Base-by-base conservation (phyloP, 2,888 invertebrate species). In the Sarcophaga variegata region DNA sequence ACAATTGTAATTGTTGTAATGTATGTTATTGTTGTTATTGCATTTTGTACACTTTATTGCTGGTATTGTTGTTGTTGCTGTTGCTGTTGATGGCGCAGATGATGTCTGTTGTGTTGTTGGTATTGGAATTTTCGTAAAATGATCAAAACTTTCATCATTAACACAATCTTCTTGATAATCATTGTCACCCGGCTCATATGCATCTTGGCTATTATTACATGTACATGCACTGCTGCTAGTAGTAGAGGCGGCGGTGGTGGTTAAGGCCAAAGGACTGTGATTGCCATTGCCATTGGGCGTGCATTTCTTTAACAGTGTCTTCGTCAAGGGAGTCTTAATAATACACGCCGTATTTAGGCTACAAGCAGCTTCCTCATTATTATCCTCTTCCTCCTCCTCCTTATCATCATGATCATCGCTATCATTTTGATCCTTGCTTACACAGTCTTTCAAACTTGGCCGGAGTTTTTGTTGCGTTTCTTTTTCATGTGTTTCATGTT, bases 1-100 rank as follows among this genome's bases (percentile, higher is more conserved):
- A 89, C 92, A 92, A 91, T 93, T 93, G 87, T 92, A 92, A 89
- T 93, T 93, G 89, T 93, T 92, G 90, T 92, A 93, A 90, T 92
- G 92, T 86, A 90, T 90, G 88, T 92, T 93, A 86, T 92, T 93
- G 88, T 92, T 92, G 87, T 92, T 93, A 88, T 90, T 92, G 90
- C 92, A 92, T 90, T 93, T 93, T 89, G 90, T 91, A 90, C 92
- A 92, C 89, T 93, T 92, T 89, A 86, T 86, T 72, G 81, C 45
- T 75, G 88, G 84, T 89, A 88, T 92, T 92, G 88, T 91, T 92
- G 89, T 91, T 92, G 88, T 92, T 92, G 88, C 91, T 92, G 89
- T 91, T 92, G 88, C 91, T 91, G 88, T 89, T 91, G 91, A 91
- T 89, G 87, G 62, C 64, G 49, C n/a, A 1, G 71, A 25, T 3